Conservation (phyloP, 2,113 vertebrate genomes). For the Helogale parvula region DNA sequence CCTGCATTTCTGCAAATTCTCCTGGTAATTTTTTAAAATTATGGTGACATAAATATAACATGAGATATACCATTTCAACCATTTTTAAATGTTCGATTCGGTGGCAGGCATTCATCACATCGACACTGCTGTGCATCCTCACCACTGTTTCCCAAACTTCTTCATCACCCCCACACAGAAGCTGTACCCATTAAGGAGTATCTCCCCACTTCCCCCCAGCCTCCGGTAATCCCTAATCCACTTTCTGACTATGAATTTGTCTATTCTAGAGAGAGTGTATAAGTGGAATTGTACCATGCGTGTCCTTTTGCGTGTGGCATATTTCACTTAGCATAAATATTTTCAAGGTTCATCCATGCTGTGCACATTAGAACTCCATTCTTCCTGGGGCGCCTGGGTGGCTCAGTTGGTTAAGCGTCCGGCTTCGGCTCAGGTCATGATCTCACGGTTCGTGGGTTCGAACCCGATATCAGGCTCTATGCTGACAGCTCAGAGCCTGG, state of each 20-base stretch:
- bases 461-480: too few species aligned
- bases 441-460: too few species aligned
- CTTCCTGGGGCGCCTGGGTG: too few species aligned
- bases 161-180: not conserved
- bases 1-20: not conserved
- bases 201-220: not conserved
- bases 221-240: not conserved
- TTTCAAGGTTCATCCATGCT: not conserved
- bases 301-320: not conserved
- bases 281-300: not conserved
- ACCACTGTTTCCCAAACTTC: not conserved
- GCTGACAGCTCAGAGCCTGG: too few species aligned
- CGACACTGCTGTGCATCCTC: not conserved
- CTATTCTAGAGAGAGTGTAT: not conserved
- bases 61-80: not conserved
- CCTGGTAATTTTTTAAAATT: not conserved
- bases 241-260: not conserved
- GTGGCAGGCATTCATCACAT: not conserved
- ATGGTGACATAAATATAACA: not conserved
- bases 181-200: not conserved
- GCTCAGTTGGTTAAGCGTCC: too few species aligned
- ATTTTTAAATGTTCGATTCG: not conserved
- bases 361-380: not conserved
- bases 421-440: too few species aligned
- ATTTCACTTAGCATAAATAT: not conserved